Percentiles rank a stretch among this genome's conserved stretches.
phyloP scores from a whole-genome alignment of 2,888 invertebrate species.

The Drosophila subquinaria region DNA sequence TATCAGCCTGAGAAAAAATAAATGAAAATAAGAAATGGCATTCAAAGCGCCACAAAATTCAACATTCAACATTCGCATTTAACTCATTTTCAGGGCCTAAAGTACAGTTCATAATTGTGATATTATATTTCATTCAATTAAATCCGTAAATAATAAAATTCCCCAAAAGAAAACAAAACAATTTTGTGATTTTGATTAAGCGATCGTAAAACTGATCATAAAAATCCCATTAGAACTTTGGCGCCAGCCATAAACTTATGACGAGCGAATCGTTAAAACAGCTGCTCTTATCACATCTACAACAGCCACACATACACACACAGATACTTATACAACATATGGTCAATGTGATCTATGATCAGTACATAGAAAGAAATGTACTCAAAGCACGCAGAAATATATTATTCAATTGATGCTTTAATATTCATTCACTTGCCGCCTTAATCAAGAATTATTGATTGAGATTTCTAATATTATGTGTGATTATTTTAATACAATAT shows the following conservation, averaged over 20 bases:
- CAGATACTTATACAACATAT: not conserved
- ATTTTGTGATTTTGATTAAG: constrained; percentile 47
- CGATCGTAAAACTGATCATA: constrained; percentile 74
- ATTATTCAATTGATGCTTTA: constrained; percentile 3
- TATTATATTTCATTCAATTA: constrained; percentile 21
- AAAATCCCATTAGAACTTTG: constrained; percentile 71
- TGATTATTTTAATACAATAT: not conserved
- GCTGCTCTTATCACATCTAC: constrained; percentile 57
- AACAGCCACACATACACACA: constrained; percentile 2
- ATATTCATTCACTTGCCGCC: constrained; percentile 3
- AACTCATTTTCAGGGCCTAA: constrained; percentile 13
- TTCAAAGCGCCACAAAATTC: constrained; percentile 29
- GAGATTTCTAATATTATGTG: not conserved
- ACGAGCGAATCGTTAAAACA: constrained; percentile 57
- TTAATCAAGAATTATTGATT: constrained; percentile 1
- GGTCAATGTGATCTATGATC: constrained; percentile 13
- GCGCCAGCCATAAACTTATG: constrained; percentile 82
- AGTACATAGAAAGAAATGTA: constrained; percentile 10
- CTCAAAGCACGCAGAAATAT: constrained; percentile 11
- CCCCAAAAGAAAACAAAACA: constrained; percentile 12
- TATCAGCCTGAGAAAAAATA: constrained; percentile 73
- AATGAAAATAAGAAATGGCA: constrained; percentile 34
- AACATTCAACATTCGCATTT: not conserved
- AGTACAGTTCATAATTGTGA: constrained; percentile 4
- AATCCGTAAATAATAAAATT: constrained; percentile 5